A percentile compares a stretch with the other conserved stretches of the same genome.
Evolutionary conservation across 1,140 invertebrate genomes (phyloP).

Genomic region (Apis dorsata): DNA sequence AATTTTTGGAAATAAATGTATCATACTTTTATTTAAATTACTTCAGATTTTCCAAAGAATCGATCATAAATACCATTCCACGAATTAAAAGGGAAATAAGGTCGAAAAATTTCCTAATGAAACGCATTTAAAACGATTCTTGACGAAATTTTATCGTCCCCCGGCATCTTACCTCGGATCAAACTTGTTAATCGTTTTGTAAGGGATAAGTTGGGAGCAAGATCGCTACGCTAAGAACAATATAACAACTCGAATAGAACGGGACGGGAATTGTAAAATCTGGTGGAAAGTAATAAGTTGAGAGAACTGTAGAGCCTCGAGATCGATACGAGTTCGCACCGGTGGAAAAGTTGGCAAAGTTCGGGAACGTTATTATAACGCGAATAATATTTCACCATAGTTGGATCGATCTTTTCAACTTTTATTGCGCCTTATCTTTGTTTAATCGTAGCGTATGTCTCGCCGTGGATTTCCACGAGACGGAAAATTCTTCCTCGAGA

Average conservation of each 20-base stretch:
- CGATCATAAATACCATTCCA: no score
- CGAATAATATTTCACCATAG: constrained; percentile 8
- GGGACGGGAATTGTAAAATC: constrained; percentile 8
- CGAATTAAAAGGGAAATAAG: no score
- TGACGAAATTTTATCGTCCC: neutral
- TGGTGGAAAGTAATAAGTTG: constrained; percentile 36
- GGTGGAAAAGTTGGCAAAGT: constrained; percentile 5
- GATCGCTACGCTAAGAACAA: constrained; percentile 6
- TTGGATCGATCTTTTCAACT: constrained; percentile 30
- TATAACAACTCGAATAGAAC: neutral
- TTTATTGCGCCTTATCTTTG: constrained; percentile 32
- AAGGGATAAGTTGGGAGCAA: neutral
- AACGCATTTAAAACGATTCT: neutral
- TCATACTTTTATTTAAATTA: no score
- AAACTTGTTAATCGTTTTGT: neutral
- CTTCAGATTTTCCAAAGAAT: no score
- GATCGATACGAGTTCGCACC: constrained; percentile 16
- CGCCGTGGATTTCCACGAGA: neutral
- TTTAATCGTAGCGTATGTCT: constrained; percentile 27
- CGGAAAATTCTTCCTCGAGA: neutral
- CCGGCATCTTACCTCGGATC: neutral
- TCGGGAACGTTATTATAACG: constrained; percentile 18
- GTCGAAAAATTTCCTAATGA: no score
- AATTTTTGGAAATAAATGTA: no score
- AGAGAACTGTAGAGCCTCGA: neutral